Conservation (phyloP, 2,888 invertebrate species). For the Smittia aterrima region DNA sequence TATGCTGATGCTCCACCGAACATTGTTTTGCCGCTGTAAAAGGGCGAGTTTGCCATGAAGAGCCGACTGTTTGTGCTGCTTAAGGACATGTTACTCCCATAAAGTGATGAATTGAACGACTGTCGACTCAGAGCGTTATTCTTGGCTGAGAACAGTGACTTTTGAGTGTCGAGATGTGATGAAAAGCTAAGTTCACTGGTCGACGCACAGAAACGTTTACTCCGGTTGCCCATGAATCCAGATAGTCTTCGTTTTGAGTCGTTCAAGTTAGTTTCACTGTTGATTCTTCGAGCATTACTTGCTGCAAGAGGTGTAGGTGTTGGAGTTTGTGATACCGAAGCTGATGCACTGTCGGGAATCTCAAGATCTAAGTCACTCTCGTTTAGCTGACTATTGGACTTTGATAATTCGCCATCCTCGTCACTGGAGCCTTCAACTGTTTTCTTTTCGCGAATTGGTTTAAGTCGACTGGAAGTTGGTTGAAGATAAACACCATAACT, state of each 20-base stretch:
- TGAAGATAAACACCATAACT: background rate
- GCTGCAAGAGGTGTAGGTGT: background rate
- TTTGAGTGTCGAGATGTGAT: slow-evolving; percentile 51
- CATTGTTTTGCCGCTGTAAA: slow-evolving; percentile 71
- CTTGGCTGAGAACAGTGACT: slow-evolving; percentile 50
- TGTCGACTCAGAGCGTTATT: slow-evolving; percentile 48
- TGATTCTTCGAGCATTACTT: slow-evolving; percentile 21
- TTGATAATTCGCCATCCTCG: slow-evolving; percentile 16
- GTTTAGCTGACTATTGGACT: slow-evolving; percentile 34
- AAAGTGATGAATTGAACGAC: slow-evolving; percentile 52
- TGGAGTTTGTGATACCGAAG: background rate
- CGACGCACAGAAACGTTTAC: slow-evolving; percentile 37
- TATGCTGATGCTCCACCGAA: slow-evolving; percentile 73
- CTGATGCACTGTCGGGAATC: slow-evolving; percentile 26
- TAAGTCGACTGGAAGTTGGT: slow-evolving; percentile 6
- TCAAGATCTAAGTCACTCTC: slow-evolving; percentile 34
- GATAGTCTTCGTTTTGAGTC: slow-evolving; percentile 26
- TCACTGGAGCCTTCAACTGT: slow-evolving; percentile 4
- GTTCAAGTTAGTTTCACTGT: slow-evolving; percentile 35
- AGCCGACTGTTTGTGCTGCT: slow-evolving; percentile 51
- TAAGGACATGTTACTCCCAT: slow-evolving; percentile 53
- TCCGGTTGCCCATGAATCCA: slow-evolving; percentile 35
- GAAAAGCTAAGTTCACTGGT: slow-evolving; percentile 46
- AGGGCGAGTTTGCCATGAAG: slow-evolving; percentile 60
- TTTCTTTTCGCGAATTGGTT: slow-evolving; percentile 27